Base-by-base conservation (phyloP, 2,888 invertebrate species). In the Lasioglossum villosulum region DNA sequence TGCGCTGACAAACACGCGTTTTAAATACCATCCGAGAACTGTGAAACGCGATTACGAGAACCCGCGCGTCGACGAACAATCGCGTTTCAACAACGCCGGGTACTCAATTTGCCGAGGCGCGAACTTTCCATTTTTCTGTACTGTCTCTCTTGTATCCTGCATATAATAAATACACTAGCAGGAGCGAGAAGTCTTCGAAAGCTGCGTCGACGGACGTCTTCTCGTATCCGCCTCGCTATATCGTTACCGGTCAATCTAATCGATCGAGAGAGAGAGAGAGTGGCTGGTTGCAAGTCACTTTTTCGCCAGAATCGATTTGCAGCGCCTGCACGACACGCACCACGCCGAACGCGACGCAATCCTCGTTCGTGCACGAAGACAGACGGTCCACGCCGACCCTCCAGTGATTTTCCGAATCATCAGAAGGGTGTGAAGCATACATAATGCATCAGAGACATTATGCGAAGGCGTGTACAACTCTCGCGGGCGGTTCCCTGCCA, bases 401-500 rank as follows among this genome's bases (percentile, higher is more conserved):
- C 72, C 86, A 82, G 87, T 92, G 91, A 92, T 91, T 92, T 92
- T 92, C 91, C 91, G 85, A 92, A 90, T 92, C 91, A 86, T 92
- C 92, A 87, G 88, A 90, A 92, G 92, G 92, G 91, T 88, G 91
- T 89, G 89, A 92, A 91, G 85, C 90, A 92, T 92, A 90, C 92
- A 92, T 92, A 92, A 92, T 93, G 90, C 91, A 92, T 90, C 86
- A 80, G 87, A 76, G 76, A 34, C 87, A 92, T 91, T 91, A 91
- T 91, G 91, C 91, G 89, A 91, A 87, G 91, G 91, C 90, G 92
- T 90, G 90, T 91, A 90, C 91, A 85, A 83, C 68, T 82, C 85
- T 82, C 74, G 78, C 83, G 70, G 79, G 81, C 83, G 82, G 86
- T 86, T 80, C 90, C 79, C 83, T 37, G 82, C 77, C 86, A 92